phyloP scores from a whole-genome alignment of 2,113 vertebrate species.

The Alligator mississippiensis region DNA sequence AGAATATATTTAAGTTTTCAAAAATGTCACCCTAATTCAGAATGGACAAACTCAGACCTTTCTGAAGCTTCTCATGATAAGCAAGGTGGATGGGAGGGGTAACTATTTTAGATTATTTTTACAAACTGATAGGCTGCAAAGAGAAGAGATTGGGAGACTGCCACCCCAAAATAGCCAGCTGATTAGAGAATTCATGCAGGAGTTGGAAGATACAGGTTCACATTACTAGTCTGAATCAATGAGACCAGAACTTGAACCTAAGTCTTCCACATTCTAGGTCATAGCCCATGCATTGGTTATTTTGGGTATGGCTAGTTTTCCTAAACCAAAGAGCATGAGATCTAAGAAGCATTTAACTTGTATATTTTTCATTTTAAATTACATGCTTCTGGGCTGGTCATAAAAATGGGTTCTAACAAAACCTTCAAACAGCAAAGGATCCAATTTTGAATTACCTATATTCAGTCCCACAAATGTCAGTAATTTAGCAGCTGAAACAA shows the following conservation, averaged over 20 bases:
- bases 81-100: background rate
- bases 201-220: background rate
- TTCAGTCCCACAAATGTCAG: background rate
- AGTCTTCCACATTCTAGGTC: no score
- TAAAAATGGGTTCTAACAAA: background rate
- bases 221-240: background rate
- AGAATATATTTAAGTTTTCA: background rate
- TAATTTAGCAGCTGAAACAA: background rate
- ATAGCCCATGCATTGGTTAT: no score
- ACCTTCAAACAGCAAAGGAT: background rate
- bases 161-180: background rate
- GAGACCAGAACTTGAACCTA: background rate
- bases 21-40: background rate
- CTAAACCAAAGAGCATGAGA: background rate
- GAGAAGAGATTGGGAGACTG: background rate
- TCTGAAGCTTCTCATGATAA: background rate
- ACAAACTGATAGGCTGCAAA: background rate
- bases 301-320: background rate
- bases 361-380: background rate
- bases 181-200: background rate
- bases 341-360: background rate
- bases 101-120: no score
- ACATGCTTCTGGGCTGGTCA: background rate
- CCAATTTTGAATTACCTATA: background rate
- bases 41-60: background rate